Evolutionary conservation across 2,888 invertebrate genomes (phyloP).

Genomic region (Drosophila prostipennis): DNA sequence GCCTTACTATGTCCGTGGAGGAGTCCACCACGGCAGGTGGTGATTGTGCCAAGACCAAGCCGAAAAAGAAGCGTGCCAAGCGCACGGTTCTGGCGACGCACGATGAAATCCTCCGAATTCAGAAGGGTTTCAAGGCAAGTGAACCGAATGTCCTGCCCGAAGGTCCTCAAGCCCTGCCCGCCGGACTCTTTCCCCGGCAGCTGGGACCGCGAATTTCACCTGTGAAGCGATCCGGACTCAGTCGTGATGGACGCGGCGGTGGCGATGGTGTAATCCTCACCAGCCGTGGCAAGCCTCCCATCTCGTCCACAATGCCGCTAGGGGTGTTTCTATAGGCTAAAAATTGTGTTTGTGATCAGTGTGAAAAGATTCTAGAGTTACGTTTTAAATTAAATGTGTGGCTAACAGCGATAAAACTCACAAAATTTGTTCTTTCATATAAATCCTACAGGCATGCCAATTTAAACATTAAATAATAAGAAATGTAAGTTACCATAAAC

Average conservation of each 20-base stretch:
- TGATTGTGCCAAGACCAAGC: conserved; percentile 13
- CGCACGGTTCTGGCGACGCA: conserved; percentile 47
- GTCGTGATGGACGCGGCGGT: conserved; percentile 3
- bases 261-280: conserved; percentile 45
- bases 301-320: conserved; percentile 24
- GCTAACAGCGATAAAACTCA: not conserved
- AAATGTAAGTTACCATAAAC: not conserved
- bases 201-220: conserved; percentile 17
- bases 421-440: not conserved
- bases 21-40: conserved; percentile 9
- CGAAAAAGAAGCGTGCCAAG: conserved; percentile 55
- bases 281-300: conserved; percentile 12
- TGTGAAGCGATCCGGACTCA: not conserved
- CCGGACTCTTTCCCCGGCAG: conserved; percentile 20
- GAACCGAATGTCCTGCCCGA: not conserved
- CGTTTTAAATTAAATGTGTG: conserved; percentile 12
- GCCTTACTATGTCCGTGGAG: not conserved
- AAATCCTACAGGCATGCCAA: not conserved
- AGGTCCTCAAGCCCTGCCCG: not conserved
- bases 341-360: not conserved
- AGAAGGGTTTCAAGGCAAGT: conserved; percentile 27
- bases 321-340: conserved; percentile 13
- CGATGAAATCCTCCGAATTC: conserved; percentile 45
- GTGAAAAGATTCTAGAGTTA: not conserved
- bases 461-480: not conserved